phyloP scores from a whole-genome alignment of 2,113 vertebrate species.

The Aphyosemion australe region DNA sequence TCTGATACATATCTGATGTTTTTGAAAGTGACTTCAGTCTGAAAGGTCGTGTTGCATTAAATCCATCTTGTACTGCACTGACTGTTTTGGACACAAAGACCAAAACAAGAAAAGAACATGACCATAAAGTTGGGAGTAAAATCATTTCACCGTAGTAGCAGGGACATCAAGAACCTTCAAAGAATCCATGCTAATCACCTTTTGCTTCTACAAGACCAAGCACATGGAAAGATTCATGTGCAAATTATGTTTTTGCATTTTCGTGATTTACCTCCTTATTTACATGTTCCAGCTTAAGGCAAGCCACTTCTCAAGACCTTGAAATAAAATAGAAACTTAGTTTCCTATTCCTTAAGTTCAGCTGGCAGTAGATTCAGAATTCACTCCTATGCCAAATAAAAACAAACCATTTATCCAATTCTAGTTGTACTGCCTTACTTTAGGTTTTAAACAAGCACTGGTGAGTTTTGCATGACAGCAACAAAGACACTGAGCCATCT shows the following conservation, averaged over 20 bases:
- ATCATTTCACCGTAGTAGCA: neutral
- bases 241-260: constrained; percentile 11
- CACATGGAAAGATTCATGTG: neutral
- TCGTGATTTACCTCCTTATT: constrained; percentile 19
- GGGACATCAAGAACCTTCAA: neutral
- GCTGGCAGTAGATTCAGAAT: neutral
- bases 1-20: too few relatives aligned
- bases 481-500: neutral
- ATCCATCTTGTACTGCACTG: too few relatives aligned
- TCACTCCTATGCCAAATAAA: neutral
- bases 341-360: neutral
- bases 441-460: too few relatives aligned
- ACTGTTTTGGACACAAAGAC: too few relatives aligned
- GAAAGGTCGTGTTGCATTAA: too few relatives aligned
- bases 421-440: neutral
- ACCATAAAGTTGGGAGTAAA: too few relatives aligned
- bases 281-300: constrained; percentile 19
- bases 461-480: constrained; percentile 7
- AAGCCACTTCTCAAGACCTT: too few relatives aligned
- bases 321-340: neutral
- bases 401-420: neutral
- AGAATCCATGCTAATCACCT: neutral
- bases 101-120: neutral
- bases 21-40: too few relatives aligned
- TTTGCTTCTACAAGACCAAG: neutral